These are phyloP conservation scores for Cinclus mexicanus DNA, from an alignment of 2,113 vertebrate species.

Conservation along the genomic window DNA sequence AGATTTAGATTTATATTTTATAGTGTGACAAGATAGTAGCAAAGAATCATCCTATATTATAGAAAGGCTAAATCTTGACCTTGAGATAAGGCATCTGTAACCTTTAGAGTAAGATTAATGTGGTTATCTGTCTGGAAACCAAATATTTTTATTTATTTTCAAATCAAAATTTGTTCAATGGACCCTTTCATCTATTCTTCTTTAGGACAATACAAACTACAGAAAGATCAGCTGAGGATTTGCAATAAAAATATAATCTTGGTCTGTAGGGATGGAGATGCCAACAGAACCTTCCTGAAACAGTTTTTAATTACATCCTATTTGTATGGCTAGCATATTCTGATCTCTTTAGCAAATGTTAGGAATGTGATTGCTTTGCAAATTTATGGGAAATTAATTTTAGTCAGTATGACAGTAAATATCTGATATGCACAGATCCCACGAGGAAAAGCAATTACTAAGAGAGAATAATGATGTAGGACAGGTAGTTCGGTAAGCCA, in stretches of 20 bases:
- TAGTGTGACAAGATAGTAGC: background rate
- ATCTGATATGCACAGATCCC: background rate
- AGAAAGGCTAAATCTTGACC: background rate
- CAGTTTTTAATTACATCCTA: background rate
- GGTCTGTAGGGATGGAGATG: rapidly evolving
- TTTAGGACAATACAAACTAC: background rate
- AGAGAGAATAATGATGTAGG: background rate
- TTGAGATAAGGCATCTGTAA: background rate
- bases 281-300: background rate
- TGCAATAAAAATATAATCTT: background rate
- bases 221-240: background rate
- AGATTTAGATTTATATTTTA: background rate
- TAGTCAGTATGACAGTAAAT: background rate
- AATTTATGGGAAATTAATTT: background rate
- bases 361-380: background rate
- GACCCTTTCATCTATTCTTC: background rate
- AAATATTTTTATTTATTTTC: background rate
- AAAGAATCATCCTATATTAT: background rate
- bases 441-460: background rate
- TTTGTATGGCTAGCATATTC: background rate
- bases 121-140: background rate
- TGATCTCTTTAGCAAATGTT: background rate
- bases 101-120: background rate
- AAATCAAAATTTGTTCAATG: background rate
- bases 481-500: background rate